Percentiles rank a stretch among this genome's conserved stretches.
These are phyloP conservation scores for Ceryle rudis DNA, from an alignment of 2,797 vertebrate species.

Conservation along the genomic window DNA sequence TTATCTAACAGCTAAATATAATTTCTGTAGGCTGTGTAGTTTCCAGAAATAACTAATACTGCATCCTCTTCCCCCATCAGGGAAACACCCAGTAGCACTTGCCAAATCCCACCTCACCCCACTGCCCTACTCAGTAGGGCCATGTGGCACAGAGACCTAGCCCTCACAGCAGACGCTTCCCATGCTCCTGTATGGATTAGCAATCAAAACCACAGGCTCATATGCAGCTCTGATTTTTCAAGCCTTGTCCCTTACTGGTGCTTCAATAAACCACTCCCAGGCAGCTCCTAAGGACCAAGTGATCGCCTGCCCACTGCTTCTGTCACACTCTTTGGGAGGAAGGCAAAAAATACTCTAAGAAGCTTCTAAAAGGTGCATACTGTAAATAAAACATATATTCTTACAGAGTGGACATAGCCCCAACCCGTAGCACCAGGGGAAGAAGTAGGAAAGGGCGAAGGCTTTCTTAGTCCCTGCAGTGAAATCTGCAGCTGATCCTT, in stretches of 20 bases:
- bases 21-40: slow-evolving; percentile 10
- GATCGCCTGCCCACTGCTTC: neutral
- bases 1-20: slow-evolving; percentile 58
- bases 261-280: neutral
- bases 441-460: neutral
- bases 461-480: neutral
- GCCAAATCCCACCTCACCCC: neutral
- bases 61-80: neutral
- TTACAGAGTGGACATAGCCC: neutral
- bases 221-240: neutral
- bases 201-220: neutral
- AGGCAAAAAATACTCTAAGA: neutral
- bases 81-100: neutral
- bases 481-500: neutral
- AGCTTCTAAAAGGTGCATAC: neutral
- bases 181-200: neutral
- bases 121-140: neutral
- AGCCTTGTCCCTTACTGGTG: neutral
- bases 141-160: neutral
- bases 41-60: slow-evolving; percentile 51
- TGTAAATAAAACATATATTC: neutral
- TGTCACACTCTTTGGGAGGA: neutral
- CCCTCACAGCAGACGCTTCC: neutral
- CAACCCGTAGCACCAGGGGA: neutral
- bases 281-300: neutral